Base-by-base conservation (phyloP, 2,888 invertebrate genomes). In the Drosophila putrida region DNA sequence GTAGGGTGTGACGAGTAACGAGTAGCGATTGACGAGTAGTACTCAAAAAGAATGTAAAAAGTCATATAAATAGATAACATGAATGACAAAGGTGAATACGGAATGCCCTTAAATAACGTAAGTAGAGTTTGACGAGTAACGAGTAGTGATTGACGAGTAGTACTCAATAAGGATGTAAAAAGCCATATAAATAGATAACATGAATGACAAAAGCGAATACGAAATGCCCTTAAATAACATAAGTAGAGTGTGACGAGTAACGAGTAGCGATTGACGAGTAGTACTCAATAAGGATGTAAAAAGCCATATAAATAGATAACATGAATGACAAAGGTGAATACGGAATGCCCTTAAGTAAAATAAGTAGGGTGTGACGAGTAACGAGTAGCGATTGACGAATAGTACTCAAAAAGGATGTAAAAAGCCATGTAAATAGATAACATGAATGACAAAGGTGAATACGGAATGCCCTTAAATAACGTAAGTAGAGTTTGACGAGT, bases 31-130 rank as follows among this genome's bases (percentile, higher is more conserved):
- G 4, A 10, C n/a, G 6, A 27, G n/a, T 13, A 13, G 31, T 31
- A 31, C 31, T n/a, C n/a, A n/a, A n/a, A n/a, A 71, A 59, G 64
- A 64, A 63, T 44, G 39, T 36, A 60, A 55, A 57, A 25, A 36
- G 47, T 33, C 53, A 60, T 49, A 58, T 53, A 66, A 59, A 55
- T 35, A 50, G 67, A n/a, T 11, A 33, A 15, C 15, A 15, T 28
- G 15, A n/a, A 39, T 33, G 4, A 6, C 25, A 36, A 28, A 28
- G 5, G 28, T 4, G 28, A 28, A 28, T 28, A 28, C 4, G 4
- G 5, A 28, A 5, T 28, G 5, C 4, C 28, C 5, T 28, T 4
- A 28, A 28, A 4, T 5, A 5, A 28, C 4, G 5, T 28, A 4
- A 31, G 31, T 31, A 31, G 5, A 5, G 31, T 6, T 5, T 4